Evolutionary conservation across 2,888 invertebrate species (phyloP), one percentile per base, ranked within the genome.

Genomic region (Venustoraphidia nigricollis): DNA sequence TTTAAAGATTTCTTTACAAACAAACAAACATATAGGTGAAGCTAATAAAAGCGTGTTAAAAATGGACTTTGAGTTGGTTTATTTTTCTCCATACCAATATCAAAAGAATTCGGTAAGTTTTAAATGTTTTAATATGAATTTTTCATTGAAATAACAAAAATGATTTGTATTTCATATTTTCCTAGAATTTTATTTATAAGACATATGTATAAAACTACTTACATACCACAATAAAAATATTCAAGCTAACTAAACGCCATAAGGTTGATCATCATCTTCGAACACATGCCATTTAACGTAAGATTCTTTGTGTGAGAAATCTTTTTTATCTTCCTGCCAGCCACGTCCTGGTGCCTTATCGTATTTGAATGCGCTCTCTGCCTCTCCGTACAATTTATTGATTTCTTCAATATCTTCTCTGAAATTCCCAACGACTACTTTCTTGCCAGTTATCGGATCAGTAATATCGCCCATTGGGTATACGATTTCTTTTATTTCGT

Each of bases 361-460:
- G 59, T 91, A 89, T 55, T 86, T 75, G 62, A 88, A 91, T 36
- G 75, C 73, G 41, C 73, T 73, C 3, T 76, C 65, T 0, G 74
- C 68, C 65, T 79, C 76, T 43, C 89, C 89, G 70, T 78, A 89
- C 34, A 84, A 54, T 60, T 81, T 69, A 53, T 72, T 75, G 47
- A 76, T 70, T 57, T 71, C 74, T 42, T 83, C 81, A 51, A 88
- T 73, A 50, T 84, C 76, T 51, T 88, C 85, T 59, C 90, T 78
- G 60, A 83, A 91, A 59, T 72, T 71, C 52, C 76, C 77, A 45
- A 73, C 80, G 1, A 83, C 79, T 39, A 84, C 80, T 65, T 83
- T 83, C 61, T 86, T 87, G 11, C 84, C 85, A 41, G 85, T 83
- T 27, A 92, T 68, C 2, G 92, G 92, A 66, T 90, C 89, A n/a